Percentiles rank a stretch among this genome's conserved stretches.
phyloP scores from a whole-genome alignment of 2,888 invertebrate species.

The Nebria salina region DNA sequence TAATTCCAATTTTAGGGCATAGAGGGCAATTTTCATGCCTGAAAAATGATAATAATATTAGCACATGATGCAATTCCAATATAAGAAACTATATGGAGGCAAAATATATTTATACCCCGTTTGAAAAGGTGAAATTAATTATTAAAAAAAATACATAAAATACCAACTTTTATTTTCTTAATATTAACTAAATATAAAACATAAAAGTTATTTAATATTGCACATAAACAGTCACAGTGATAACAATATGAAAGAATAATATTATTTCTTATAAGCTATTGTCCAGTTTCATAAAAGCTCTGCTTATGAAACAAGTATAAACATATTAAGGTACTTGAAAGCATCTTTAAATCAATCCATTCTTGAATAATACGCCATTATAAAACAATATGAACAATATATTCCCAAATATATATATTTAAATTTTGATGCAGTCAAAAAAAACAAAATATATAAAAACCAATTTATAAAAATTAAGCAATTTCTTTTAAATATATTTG shows the following conservation, averaged over 20 bases:
- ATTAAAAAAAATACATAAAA: constrained; percentile 3
- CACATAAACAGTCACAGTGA: constrained; percentile 41
- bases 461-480: too few species aligned
- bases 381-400: too few species aligned
- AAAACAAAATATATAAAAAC: too few species aligned
- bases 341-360: not conserved
- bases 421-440: too few species aligned
- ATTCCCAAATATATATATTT: too few species aligned
- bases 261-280: not conserved
- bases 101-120: not conserved
- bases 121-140: not conserved
- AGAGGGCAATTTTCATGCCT: too few species aligned
- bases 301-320: not conserved
- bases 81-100: not conserved
- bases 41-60: too few species aligned
- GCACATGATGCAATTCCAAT: not conserved
- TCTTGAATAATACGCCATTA: too few species aligned
- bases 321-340: constrained; percentile 7
- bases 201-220: constrained; percentile 32
- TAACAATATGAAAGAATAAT: constrained; percentile 29
- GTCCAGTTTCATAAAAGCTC: too few species aligned
- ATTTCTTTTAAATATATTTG: not conserved
- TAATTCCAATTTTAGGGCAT: too few species aligned
- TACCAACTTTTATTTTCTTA: constrained; percentile 9
- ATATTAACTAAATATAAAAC: constrained; percentile 8